Evolutionary conservation across 2,888 invertebrate species (phyloP).

Genomic region (Hydriomena furcata): DNA sequence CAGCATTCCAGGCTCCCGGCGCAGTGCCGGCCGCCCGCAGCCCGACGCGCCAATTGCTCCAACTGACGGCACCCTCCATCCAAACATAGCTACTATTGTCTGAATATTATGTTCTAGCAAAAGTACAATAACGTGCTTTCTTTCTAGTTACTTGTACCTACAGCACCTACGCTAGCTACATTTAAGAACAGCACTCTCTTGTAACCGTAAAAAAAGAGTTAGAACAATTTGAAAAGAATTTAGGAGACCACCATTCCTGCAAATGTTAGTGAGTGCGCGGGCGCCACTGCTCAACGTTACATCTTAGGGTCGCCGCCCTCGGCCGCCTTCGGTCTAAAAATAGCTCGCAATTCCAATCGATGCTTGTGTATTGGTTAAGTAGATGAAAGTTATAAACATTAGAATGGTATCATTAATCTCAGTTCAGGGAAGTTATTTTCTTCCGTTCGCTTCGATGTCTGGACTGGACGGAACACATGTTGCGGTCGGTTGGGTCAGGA

Average conservation of each 20-base stretch:
- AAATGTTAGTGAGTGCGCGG: conserved; percentile 42
- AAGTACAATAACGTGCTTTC: no score
- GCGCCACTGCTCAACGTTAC: conserved; percentile 55
- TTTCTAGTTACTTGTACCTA: no score
- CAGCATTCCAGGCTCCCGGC: conserved; percentile 76
- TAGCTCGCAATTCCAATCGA: conserved; percentile 57
- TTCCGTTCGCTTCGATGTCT: conserved; percentile 14
- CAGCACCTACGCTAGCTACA: no score
- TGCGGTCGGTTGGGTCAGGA: conserved; percentile 34
- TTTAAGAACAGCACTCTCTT: no score
- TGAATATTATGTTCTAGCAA: no score
- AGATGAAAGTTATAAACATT: conserved; percentile 43
- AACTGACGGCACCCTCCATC: conserved; percentile 1
- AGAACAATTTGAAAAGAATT: not conserved
- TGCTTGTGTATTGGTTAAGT: conserved; percentile 50
- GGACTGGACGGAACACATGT: conserved; percentile 25
- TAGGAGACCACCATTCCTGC: conserved; percentile 8
- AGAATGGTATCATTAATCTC: conserved; percentile 32
- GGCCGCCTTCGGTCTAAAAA: conserved; percentile 68
- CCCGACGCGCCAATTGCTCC: conserved; percentile 15
- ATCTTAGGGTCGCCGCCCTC: conserved; percentile 72
- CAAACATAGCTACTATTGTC: no score
- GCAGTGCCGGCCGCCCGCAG: conserved; percentile 57
- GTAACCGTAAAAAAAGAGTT: not conserved
- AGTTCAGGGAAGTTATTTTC: conserved; percentile 23